Base-by-base conservation (phyloP, 53 echinoderm and acorn worm species). In the Antedon mediterranea region DNA sequence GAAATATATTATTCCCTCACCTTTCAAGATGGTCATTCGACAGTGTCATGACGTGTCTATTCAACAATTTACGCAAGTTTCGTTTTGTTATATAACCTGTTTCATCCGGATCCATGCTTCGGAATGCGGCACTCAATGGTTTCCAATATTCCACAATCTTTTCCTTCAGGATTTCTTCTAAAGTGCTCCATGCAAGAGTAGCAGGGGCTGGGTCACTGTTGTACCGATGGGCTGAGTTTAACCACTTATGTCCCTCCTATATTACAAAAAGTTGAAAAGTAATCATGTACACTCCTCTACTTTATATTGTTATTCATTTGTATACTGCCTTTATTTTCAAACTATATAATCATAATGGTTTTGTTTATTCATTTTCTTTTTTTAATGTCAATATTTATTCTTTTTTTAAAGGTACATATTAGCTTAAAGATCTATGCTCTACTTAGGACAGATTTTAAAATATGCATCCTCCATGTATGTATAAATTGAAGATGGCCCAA, bases 211-310 rank as follows among this genome's bases (percentile, higher is more conserved):
- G 83, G 2, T 77, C 30, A 75, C 80, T 79, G 34, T 95, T 95
- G 79, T 85, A 95, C 32, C 89, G 85, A 74, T 95, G 91, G 78
- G 89, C 97, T n/a, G 97, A 95, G 70, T 91, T 84, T 73, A 95
- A 74, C 97, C 97, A 95, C 76, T 95, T 95, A 74, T 95, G 97
- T 28, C 97, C 97, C 85, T 95, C 97, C 97, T 90, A 76, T n/a
- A n/a, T n/a, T n/a, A n/a, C n/a, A n/a, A n/a, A n/a, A n/a, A n/a
- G n/a, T n/a, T n/a, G n/a, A 6, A 70, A 20, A 29, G 26, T 18
- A 44, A 15, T 18, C 15, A 44, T 44, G 15, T 44, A 26, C 44
- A 26, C 70, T 18, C n/a, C n/a, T n/a, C n/a, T n/a, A n/a, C n/a
- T n/a, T n/a, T n/a, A n/a, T n/a, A n/a, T n/a, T n/a, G n/a, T n/a